Percentiles rank a stretch among this genome's conserved stretches.
These are phyloP conservation scores for Notamacropus eugenii DNA, from an alignment of 2,797 vertebrate genomes.

Conservation along the genomic window DNA sequence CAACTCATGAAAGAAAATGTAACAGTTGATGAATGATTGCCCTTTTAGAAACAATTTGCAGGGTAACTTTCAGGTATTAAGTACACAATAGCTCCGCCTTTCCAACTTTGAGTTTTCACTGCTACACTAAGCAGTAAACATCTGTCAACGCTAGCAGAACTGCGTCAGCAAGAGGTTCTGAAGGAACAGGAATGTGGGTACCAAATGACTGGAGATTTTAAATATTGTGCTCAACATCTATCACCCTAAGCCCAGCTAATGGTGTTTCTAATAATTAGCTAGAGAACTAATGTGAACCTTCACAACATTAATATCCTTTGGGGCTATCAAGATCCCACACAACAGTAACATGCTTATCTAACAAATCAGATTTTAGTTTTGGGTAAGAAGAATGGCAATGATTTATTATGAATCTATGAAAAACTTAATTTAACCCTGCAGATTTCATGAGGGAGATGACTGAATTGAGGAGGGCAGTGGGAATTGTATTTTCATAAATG, in stretches of 20 bases:
- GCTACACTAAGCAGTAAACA: conserved; percentile 60
- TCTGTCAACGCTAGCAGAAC: conserved; percentile 66
- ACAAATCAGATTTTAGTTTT: conserved; percentile 71
- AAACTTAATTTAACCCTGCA: conserved; percentile 65
- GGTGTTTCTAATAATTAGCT: conserved; percentile 69
- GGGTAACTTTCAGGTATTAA: conserved; percentile 55
- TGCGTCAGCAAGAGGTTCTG: conserved; percentile 59
- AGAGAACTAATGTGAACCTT: conserved; percentile 16
- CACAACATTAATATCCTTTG: conserved; percentile 71
- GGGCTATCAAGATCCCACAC: conserved; percentile 66
- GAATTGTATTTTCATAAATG: not conserved
- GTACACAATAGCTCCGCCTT: conserved; percentile 45
- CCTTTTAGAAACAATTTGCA: conserved; percentile 69
- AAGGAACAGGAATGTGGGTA: conserved; percentile 54
- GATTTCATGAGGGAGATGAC: conserved; percentile 34
- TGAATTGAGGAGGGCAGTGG: not conserved
- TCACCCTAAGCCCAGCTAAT: conserved; percentile 60
- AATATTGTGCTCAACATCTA: conserved; percentile 21
- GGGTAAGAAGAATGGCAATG: conserved; percentile 67
- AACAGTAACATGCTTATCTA: conserved; percentile 70
- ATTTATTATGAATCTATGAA: conserved; percentile 64
- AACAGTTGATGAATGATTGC: conserved; percentile 67
- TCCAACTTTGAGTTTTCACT: conserved; percentile 62
- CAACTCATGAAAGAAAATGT: conserved; percentile 56
- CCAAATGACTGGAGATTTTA: conserved; percentile 63